Evolutionary conservation across 2,113 vertebrate species (phyloP), one percentile per base, ranked within the genome.

Genomic region (Sturnira hondurensis): DNA sequence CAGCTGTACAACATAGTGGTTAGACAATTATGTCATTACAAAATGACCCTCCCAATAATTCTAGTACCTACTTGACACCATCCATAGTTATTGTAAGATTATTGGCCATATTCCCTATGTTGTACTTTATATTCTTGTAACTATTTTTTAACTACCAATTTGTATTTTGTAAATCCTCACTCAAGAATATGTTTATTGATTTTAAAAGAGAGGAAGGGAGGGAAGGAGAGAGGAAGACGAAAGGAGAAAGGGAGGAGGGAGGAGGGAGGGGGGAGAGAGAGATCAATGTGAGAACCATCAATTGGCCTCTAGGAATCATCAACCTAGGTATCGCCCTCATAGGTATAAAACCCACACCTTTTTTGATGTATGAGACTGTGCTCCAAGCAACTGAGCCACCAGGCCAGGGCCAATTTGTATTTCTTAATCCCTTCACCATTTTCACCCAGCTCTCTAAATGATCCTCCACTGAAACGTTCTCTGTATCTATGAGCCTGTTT

Each of bases 171-270:
- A 24, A 56, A 24, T 56, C 54, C 54, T 56, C 54, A 56, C 54
- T 22, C 54, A 56, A 56, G 19, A 56, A 22, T 52, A 52, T 56
- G 54, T 56, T 56, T 56, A 56, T 20, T 22, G 54, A 56, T 56
- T 56, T 56, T 22, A 56, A 56, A 20, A 54, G 54, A 56, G 20
- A 16, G 54, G 22, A 56, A 56, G 54, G 20, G 54, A 56, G 54
- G 54, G 54, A 56, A 16, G 16, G 16, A 56, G 54, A 22, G 54
- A 24, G 54, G 17, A 4, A 20, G 19, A 7, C 5, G 7, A 9
- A 26, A 10, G 28, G 22, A 4, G 2, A 1, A 22, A 3, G 8
- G 22, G 2, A 3, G 7, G 22, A 8, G 19, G 7, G 52, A 15
- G 52, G 17, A 5, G 22, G 22, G 54, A 56, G 54, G 20, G 54